Conservation (phyloP, 2,113 vertebrate genomes). For the Vulpes lagopus region DNA sequence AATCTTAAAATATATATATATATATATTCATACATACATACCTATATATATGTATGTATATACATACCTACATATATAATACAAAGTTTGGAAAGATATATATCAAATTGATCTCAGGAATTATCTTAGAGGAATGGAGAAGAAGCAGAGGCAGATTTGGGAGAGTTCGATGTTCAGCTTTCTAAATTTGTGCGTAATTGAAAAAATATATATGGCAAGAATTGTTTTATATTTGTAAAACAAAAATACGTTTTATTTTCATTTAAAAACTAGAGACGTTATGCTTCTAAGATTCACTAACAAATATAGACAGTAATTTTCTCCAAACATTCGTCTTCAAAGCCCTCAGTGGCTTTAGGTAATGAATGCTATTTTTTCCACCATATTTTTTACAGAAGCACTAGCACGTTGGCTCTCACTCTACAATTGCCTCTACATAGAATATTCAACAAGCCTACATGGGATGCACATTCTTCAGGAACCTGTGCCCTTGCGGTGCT, state of each 20-base stretch:
- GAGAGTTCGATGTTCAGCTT: neutral
- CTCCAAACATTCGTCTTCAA: neutral
- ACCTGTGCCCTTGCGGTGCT: constrained; percentile 69
- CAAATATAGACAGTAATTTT: constrained; percentile 70
- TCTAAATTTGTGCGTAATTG: neutral
- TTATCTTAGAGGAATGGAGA: neutral
- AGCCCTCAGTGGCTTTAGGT: constrained; percentile 56
- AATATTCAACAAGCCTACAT: constrained; percentile 42
- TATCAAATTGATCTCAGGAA: constrained; percentile 6
- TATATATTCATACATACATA: neutral
- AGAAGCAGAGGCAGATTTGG: neutral
- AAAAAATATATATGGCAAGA: neutral
- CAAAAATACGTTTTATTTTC: neutral
- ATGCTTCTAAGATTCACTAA: constrained; percentile 59
- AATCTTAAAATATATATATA: neutral
- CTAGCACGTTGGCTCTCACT: neutral
- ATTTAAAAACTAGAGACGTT: constrained; percentile 29
- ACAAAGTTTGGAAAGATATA: neutral
- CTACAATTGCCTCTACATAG: constrained; percentile 62
- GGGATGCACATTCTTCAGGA: constrained; percentile 76
- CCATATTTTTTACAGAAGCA: constrained; percentile 54
- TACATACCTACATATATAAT: neutral
- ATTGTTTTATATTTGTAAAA: constrained; percentile 26
- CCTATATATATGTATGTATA: too few species aligned
- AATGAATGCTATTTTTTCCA: constrained; percentile 74